Evolutionary conservation across 2,113 vertebrate genomes (phyloP), one percentile per base, ranked within the genome.

Genomic region (Myotis lucifugus): DNA sequence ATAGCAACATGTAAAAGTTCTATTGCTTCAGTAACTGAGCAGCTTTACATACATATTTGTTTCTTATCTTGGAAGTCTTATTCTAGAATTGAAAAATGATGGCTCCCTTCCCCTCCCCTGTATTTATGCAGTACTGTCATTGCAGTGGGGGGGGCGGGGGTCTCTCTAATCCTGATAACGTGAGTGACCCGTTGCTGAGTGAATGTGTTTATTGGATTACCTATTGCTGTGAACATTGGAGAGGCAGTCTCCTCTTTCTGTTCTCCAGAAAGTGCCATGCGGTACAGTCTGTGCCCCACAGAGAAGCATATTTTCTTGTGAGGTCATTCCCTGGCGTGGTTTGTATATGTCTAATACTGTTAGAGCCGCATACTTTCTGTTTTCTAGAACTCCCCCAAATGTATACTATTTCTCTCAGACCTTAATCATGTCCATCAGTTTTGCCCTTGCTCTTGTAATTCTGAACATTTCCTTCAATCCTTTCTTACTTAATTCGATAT

Each of bases 31-130:
- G 7, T 61, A 85, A 46, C 37, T 17, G 46, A 90, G 21, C 74
- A 72, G 56, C n/a, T n/a, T 79, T 42, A 15, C 14, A 8, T 59
- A 32, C n/a, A 1, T 74, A 73, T 64, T 77, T 86, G 48, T 86
- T 90, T 93, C 42, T 89, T 78, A 23, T 66, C 81, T 79, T 40
- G 32, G 32, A 74, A 67, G 46, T 81, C 56, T 14, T 89, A 21
- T 67, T 94, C 76, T 88, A 66, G 66, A 82, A 76, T 42, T 78
- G 74, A 70, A 86, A 79, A 29, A 13, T 42, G 15, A 2, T 19
- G 23, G 42, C 9, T 50, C 67, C 29, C 11, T 37, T 19, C 27
- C n/a, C 8, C 25, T 85, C 48, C 54, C n/a, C 29, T 84, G 73
- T 79, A 27, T 72, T 74, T 76, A 25, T 66, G 21, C 25, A 69